phyloP scores from a whole-genome alignment of 1,140 invertebrate genomes.

The Procambarus virginalis region DNA sequence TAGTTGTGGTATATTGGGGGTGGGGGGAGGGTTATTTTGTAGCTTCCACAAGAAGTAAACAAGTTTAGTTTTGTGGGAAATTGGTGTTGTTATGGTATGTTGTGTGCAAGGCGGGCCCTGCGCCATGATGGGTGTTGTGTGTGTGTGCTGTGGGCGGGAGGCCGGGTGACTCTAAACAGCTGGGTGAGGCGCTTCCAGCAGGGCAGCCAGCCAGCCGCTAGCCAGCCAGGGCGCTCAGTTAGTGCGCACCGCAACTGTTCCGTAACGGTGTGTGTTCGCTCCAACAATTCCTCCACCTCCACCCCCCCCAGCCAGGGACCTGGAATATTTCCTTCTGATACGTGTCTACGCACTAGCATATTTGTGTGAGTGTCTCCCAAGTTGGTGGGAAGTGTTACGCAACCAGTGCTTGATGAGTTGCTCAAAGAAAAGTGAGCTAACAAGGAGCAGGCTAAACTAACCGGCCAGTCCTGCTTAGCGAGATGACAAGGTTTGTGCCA shows the following conservation, averaged over 20 bases:
- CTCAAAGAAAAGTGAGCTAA: slow-evolving; percentile 28
- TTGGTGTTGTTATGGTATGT: not conserved
- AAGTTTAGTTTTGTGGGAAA: not conserved
- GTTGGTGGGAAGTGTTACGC: not conserved
- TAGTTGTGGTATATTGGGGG: not conserved
- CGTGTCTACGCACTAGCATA: not conserved
- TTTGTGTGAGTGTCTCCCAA: not conserved
- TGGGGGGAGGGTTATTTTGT: not conserved
- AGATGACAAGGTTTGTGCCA: not conserved
- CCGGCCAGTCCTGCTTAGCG: not conserved
- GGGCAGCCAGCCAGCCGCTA: slow-evolving; percentile 5
- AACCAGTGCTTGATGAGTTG: slow-evolving; percentile 45
- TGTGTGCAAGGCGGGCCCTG: not conserved
- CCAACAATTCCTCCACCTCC: not conserved
- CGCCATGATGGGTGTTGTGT: not conserved
- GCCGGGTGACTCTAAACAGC: slow-evolving; percentile 28
- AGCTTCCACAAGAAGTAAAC: not conserved
- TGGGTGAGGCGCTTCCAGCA: slow-evolving; percentile 3
- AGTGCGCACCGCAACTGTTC: slow-evolving; percentile 52
- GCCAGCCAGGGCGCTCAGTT: slow-evolving; percentile 26
- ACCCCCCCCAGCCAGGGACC: not conserved
- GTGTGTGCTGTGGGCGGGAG: slow-evolving; percentile 3
- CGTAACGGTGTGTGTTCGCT: slow-evolving; percentile 9
- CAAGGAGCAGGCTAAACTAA: slow-evolving; percentile 32
- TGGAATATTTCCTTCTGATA: slow-evolving; percentile 7